Base-by-base conservation (phyloP, 2,888 invertebrate species). In the Lydus trimaculatus region DNA sequence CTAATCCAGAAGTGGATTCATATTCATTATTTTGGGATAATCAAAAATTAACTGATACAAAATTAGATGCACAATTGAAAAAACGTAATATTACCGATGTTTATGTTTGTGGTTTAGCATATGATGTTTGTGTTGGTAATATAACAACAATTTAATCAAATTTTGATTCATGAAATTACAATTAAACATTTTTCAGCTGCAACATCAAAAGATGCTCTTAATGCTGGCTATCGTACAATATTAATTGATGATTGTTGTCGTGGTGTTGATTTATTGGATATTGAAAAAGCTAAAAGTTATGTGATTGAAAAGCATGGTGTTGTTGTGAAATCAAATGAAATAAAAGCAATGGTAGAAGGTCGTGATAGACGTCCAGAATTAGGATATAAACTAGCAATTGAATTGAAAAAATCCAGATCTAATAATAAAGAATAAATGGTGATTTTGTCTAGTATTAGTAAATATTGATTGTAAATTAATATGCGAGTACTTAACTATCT, bases 21-120 rank as follows among this genome's bases (percentile, higher is more conserved):
- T 98, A 98, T 85, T 97, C 97, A 0, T 98, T 97, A 48, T 98
- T 98, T 87, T 97, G 95, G 94, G 98, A 98, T 87, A 98, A 98
- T 86, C 93, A 94, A 84, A 95, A 95, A 84, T 86, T 94, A 64
- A 92, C 93, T 0, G 92, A 95, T 83, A 97, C 97, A 5, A 91
- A 92, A 33, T 87, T 98, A 64, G 91, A 92, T 79, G 89, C 90
- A 7, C 92, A 96, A 81, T 88, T 98, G 64, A 91, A 92, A 72
- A 86, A 90, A 84, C 90, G 92, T 76, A 91, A 91, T 62, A 92
- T 95, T 65, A 95, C 96, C 3, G 97, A 98, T 83, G 93, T 98
- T 72, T 97, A 95, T 84, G 92, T 97, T 33, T 97, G 97, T 82
- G 98, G 98, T 0, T 86, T 98, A 66, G 98, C 98, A 0, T 96